Percentiles rank a stretch among this genome's conserved stretches.
phyloP scores from a whole-genome alignment of 2,888 invertebrate species.

The Yponomeuta malinellus region DNA sequence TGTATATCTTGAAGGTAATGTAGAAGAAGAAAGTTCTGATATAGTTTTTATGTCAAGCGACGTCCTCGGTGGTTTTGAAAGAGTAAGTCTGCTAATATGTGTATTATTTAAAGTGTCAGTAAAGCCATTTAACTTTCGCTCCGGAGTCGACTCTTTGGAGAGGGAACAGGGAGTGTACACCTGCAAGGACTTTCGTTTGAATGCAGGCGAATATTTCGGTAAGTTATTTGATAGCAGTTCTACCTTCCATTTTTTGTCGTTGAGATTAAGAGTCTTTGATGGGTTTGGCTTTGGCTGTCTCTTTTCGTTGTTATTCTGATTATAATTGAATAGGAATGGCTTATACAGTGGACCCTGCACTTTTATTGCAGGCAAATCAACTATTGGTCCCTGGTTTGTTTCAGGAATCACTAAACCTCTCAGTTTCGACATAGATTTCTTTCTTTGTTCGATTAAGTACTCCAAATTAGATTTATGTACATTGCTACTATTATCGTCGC shows the following conservation, averaged over 20 bases:
- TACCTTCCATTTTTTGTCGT: constrained; percentile 63
- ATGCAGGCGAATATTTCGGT: constrained; percentile 89
- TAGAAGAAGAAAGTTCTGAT: constrained; percentile 32
- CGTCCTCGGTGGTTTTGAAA: constrained; percentile 39
- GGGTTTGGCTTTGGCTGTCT: constrained; percentile 44
- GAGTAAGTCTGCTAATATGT: constrained; percentile 23
- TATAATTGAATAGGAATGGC: constrained; percentile 57
- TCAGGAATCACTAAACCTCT: constrained; percentile 94
- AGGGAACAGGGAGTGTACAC: constrained; percentile 72
- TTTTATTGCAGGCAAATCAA: constrained; percentile 89
- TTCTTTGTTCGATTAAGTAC: constrained; percentile 86
- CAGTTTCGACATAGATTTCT: constrained; percentile 88
- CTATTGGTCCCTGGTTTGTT: constrained; percentile 77
- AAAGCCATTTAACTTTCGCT: constrained; percentile 53
- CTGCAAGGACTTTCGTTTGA: constrained; percentile 84
- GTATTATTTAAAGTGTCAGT: constrained; percentile 38
- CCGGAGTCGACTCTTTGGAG: constrained; percentile 69
- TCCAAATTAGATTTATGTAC: constrained; percentile 81
- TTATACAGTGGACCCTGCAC: constrained; percentile 78
- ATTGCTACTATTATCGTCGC: constrained; percentile 62
- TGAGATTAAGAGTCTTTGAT: constrained; percentile 44
- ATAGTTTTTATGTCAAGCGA: constrained; percentile 44
- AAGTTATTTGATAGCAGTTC: constrained; percentile 70
- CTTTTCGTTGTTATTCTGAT: constrained; percentile 37
- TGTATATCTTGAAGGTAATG: constrained; percentile 33